phyloP scores from a whole-genome alignment of 2,797 vertebrate species.

The Melanotaenia trifasciata region DNA sequence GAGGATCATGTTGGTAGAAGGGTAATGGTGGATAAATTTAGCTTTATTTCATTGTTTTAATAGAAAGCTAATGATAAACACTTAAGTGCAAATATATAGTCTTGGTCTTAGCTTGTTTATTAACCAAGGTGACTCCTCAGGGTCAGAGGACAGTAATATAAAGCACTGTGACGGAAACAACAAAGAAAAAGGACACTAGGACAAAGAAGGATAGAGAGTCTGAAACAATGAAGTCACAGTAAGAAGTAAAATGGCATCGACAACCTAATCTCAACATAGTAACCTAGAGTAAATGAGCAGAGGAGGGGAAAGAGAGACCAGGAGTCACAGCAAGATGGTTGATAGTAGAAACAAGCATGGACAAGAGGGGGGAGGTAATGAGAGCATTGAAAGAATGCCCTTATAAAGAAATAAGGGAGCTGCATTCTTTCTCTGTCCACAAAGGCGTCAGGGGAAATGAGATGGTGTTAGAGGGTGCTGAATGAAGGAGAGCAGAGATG shows the following conservation, averaged over 20 bases:
- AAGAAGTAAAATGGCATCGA: conserved; percentile 77
- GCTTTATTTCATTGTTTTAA: conserved; percentile 32
- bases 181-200: conserved; percentile 50
- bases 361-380: conserved; percentile 49
- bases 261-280: conserved; percentile 80
- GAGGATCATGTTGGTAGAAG: conserved; percentile 10
- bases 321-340: conserved; percentile 50
- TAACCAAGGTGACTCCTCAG: conserved; percentile 65
- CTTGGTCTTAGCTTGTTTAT: conserved; percentile 40
- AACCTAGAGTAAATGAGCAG: conserved; percentile 74
- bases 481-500: conserved; percentile 58
- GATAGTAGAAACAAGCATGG: conserved; percentile 50
- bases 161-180: conserved; percentile 50
- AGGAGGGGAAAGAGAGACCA: conserved; percentile 54
- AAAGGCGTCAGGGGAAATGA: conserved; percentile 67
- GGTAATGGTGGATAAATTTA: background rate
- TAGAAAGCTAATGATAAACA: conserved; percentile 35
- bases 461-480: conserved; percentile 52
- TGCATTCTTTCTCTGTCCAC: conserved; percentile 59
- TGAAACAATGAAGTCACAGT: conserved; percentile 71
- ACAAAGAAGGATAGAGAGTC: conserved; percentile 52
- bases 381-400: conserved; percentile 62
- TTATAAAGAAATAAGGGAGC: conserved; percentile 39
- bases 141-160: conserved; percentile 69
- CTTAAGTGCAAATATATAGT: conserved; percentile 28